Evolutionary conservation across 23 tunicate species (phyloP), one percentile per base, ranked within the genome.

Genomic region (Halocynthia roretzi): DNA sequence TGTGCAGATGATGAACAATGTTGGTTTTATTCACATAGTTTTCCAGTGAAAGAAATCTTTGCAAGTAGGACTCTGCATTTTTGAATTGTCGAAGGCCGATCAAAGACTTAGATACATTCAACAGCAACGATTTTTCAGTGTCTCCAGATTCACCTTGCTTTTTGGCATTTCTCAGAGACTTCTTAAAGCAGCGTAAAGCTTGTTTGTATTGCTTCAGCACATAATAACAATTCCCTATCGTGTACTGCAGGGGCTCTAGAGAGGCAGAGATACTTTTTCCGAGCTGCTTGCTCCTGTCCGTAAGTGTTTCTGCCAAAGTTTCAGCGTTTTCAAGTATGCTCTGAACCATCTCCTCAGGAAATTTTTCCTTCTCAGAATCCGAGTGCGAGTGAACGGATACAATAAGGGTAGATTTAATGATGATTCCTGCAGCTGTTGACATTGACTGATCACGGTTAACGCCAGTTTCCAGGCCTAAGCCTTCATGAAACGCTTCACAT

Each of bases 401-500:
- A 14, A 54, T 54, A 8, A 74, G 56, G 6, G 78, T 53, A 1
- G 78, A 52, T 74, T 56, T 74, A 40, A 74, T 12, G 40, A 74
- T 64, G 9, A 74, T 74, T 8, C 56, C 56, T 8, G 56, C 78
- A 19, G 78, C 56, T 12, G 68, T 11, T 48, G 56, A 19, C 78
- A 74, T 74, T 21, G 78, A 74, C 14, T 74, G 64, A 54, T 74
- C 56, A 15, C 7, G 69, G 0, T 53, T 53, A 5, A 54, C 63
- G 5, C 19, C 56, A 12, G 23, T 12, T 18, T 74, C 78, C 78
- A 74, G 55, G 63, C 18, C 56, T 10, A 74, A 54, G n/a, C 78
- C 63, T 50, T 74, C 78, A 15, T 74, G 69, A 54, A 74, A 74
- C 69, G 78, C 78, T 10, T 53, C 56, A 74, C 78, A 54, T 9